Evolutionary conservation across 2,113 vertebrate species (phyloP), one percentile per base, ranked within the genome.

Genomic region (Chionis minor): DNA sequence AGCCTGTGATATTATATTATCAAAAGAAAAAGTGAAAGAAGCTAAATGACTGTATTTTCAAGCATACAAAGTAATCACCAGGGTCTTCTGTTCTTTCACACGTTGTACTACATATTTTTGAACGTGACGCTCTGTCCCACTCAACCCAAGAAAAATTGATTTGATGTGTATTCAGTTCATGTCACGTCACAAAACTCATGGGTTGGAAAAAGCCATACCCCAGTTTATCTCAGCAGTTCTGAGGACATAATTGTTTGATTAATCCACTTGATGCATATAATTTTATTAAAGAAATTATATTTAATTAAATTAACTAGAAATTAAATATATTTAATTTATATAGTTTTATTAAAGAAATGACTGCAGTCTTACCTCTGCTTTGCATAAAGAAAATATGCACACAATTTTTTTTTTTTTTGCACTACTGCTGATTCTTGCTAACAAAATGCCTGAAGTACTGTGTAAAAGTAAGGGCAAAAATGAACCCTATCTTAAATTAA

Each of bases 311-410:
- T 42, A 32, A 32, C 30, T 32, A 42, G 9, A 42, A 42, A 65
- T 65, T 19, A 65, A 65, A 65, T 65, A 30, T 4, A 14, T 22
- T 45, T 45, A 32, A 47, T 44, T 56, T 13, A 22, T 9, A 35
- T 32, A 0, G 23, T 23, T 66, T 84, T 26, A 38, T 44, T 49
- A 30, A 21, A 79, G 5, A 49, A 71, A 45, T 33, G 1, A 8
- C 23, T 65, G 19, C 9, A 49, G 10, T 1, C 32, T 71, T 38
- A 62, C 2, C 0, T n/a, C 5, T 77, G 2, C 2, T 88, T 75
- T 73, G 52, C 3, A 12, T 13, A 51, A n/a, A 2, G 14, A 75
- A 94, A 59, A 40, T 5, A 55, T 10, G 4, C 8, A 55, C 3
- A 20, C 6, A 2, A 2, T 9, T 47, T 10, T 24, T 10, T 54